Base-by-base conservation (phyloP, 2,113 vertebrate genomes). In the Nothocercus julius region DNA sequence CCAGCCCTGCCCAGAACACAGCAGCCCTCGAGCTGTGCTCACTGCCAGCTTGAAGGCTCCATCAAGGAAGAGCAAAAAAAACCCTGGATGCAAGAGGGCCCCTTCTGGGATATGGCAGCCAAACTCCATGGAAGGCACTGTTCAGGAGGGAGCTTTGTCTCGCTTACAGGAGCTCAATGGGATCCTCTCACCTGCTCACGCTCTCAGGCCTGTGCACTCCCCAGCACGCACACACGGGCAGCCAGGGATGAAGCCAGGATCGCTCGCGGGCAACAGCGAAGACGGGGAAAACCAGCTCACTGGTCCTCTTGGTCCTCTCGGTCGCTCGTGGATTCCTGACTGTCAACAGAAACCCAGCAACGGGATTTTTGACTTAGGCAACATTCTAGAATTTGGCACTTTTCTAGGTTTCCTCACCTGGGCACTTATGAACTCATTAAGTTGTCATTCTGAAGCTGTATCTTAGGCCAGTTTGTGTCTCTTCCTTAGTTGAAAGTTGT, bases 101-200 rank as follows among this genome's bases (percentile, higher is more conserved):
- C n/a, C 9, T 14, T 36, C 25, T 1, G 9, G n/a, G 44, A 17
- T 62, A 7, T 1, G 4, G 7, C 36, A 3, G 28, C 36, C 63
- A 7, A 3, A 9, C 44, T 36, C 64, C 1, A 3, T 0, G 1
- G 1, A 34, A 56, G 73, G 15, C 12, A 1, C 0, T 8, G 70
- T 7, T 18, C 45, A 24, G 51, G 27, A 25, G 13, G 6, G 40
- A n/a, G 22, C 17, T 5, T 28, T 5, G 11, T 80, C 61, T 3
- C 5, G 12, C 25, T 16, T 5, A 6, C 13, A 7, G 9, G 19
- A 24, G 5, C 28, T 4, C 13, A 7, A 34, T 3, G 36, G 18
- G 38, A 42, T 59, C 82, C 72, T 84, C 91, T 93, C 83, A 66
- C 80, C 91, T 78, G 82, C 53, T 9, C 2, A 45, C 75, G 4